Evolutionary conservation across 2,888 invertebrate genomes (phyloP), one percentile per base, ranked within the genome.

Genomic region (Syritta pipiens): DNA sequence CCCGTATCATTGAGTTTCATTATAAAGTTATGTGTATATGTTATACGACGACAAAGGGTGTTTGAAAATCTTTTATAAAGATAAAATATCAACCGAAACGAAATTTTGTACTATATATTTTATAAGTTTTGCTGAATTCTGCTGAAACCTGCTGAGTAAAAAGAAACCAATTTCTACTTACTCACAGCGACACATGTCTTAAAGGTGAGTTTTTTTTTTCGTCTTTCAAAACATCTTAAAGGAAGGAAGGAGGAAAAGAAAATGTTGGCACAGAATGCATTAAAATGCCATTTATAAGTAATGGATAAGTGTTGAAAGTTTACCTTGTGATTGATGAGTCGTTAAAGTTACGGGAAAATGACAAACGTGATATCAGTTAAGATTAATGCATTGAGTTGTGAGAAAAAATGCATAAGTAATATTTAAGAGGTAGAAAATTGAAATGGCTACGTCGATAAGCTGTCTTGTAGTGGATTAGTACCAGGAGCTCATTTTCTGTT

Each of bases 231-330:
- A n/a, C n/a, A n/a, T n/a, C n/a, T n/a, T n/a, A n/a, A n/a, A n/a
- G n/a, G n/a, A n/a, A n/a, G n/a, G n/a, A n/a, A n/a, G n/a, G n/a
- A n/a, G n/a, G n/a, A n/a, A n/a, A 44, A 53, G 32, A 12, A 40
- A 24, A 9, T 42, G 20, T 1, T 65, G 35, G 10, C 19, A 32
- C 9, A 3, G 53, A 53, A 53, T 53, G 68, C 68, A 75, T 75
- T 75, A 75, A 75, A 48, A 53, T 75, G 67, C 60, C 74, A 75
- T 48, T 68, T 68, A 10, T 60, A 53, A 75, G 46, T 75, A 60
- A 75, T 62, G 74, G 74, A 60, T 53, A 40, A 46, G 22, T 67
- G 68, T 75, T 60, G 37, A 75, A 75, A 68, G 63, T 48, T 60
- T 42, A 24, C 28, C 12, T 24, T 48, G 48, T 75, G 74, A 75